Base-by-base conservation (phyloP, 2,797 vertebrate species). In the Centropyge bicolor region DNA sequence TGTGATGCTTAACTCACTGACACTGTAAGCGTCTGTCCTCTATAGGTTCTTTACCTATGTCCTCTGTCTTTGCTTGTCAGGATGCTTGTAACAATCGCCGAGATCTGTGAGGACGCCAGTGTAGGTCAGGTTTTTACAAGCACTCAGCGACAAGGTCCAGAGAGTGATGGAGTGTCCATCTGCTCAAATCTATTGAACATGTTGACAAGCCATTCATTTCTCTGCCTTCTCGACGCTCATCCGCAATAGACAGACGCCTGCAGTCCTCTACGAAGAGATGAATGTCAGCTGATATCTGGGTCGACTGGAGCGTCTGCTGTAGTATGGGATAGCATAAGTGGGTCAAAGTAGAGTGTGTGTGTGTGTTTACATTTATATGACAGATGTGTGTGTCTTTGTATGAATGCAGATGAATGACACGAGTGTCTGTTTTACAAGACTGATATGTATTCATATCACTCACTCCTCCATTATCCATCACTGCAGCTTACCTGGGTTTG, bases 121-220 rank as follows among this genome's bases (percentile, higher is more conserved):
- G 45, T 3, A 27, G 81, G 84, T 89, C 82, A 75, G 78, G 27
- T 56, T 64, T 80, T 71, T 73, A 35, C 66, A 38, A 45, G 19
- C 24, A n/a, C 51, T 69, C 62, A 11, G 74, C 17, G 17, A 80
- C 77, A n/a, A 31, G 70, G 74, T 73, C 79, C 78, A 70, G 55
- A 60, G 66, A 70, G 74, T 87, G 92, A 93, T 87, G 62, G 80
- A 93, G 83, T 60, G 77, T 84, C 89, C 78, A 48, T 87, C 75
- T 66, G 70, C 68, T 80, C 22, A 46, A 22, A 78, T 78, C 70
- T 76, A 86, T 92, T 9, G 81, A 87, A 79, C 83, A 11, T 4
- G 59, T 70, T 86, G 90, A 88, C 88, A 86, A 89, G 88, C 68
- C 4, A 92, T 91, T 87, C 45, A 80, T 90, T 87, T 80, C 52